Evolutionary conservation across 1,140 invertebrate genomes (phyloP), one percentile per base, ranked within the genome.

Genomic region (Drosophila triauraria): DNA sequence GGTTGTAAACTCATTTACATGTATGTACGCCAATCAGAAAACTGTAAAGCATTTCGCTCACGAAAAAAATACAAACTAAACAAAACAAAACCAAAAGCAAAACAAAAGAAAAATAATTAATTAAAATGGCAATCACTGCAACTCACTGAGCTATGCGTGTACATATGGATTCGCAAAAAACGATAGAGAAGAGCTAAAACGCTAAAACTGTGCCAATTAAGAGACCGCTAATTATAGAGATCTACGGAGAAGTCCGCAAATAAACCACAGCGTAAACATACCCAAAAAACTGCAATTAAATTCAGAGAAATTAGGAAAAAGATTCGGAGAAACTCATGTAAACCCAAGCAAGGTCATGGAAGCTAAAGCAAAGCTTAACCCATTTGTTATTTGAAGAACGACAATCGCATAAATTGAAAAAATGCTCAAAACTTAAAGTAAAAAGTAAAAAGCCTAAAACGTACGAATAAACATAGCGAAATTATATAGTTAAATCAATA

Each of bases 151-250:
- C 81, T 90, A 91, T 75, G 54, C 54, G 44, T 50, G 47, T 68
- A 81, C 56, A 58, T 76, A 59, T 56, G 58, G 42, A 68, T 53
- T 56, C 57, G 48, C 46, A 71, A 78, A 38, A 61, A 46, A 54
- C 48, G 20, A 35, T 50, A 50, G 57, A 35, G 30, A 63, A 43
- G 65, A 69, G 61, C 44, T 50, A 82, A 64, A 74, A 40, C 53
- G 72, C 51, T 67, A 80, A 74, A 90, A 85, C 78, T 85, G 84
- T 88, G 84, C 82, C 86, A 91, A 91, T 78, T 83, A 83, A 84
- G 53, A 83, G 72, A 81, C 53, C 58, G 71, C 74, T 75, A 75
- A 71, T 78, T 71, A 78, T 61, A 69, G 56, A 78, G 23, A 35
- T 20, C 64, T 40, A 53, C 42, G 44, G 32, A 44, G 46, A 44